phyloP scores from a whole-genome alignment of 1,140 invertebrate species.

The Cheumatopsyche charites region DNA sequence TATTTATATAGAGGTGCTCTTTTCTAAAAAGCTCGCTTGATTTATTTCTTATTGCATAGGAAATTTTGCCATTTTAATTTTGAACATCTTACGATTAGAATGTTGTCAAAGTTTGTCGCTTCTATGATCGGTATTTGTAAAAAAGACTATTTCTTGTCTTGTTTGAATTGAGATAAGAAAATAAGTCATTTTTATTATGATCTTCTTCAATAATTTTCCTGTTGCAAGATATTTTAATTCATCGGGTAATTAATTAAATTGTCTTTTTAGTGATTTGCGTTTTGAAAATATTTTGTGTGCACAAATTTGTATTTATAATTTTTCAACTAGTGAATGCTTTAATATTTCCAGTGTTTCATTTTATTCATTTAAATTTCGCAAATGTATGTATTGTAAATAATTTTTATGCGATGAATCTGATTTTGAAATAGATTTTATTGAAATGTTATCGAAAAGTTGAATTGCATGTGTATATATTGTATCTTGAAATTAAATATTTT shows the following conservation, averaged over 20 bases:
- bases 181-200: conserved; percentile 29
- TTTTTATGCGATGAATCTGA: neutral
- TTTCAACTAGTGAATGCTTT: too few relatives aligned
- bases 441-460: neutral
- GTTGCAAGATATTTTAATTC: neutral
- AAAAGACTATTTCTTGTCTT: conserved; percentile 41
- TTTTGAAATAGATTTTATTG: conserved; percentile 3
- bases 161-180: conserved; percentile 43
- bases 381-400: neutral
- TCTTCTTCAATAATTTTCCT: neutral
- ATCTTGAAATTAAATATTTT: conserved; percentile 14
- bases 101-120: conserved; percentile 46
- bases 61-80: conserved; percentile 47
- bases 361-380: neutral
- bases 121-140: conserved; percentile 13
- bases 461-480: conserved; percentile 3
- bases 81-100: conserved; percentile 39
- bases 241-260: neutral
- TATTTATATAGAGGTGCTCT: conserved; percentile 6
- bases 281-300: too few relatives aligned
- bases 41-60: conserved; percentile 31
- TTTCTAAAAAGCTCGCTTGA: conserved; percentile 18
- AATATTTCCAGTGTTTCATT: neutral
- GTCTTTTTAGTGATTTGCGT: too few relatives aligned
- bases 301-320: too few relatives aligned